Base-by-base conservation (phyloP, 2,888 invertebrate species). In the Ophioninae sp. region DNA sequence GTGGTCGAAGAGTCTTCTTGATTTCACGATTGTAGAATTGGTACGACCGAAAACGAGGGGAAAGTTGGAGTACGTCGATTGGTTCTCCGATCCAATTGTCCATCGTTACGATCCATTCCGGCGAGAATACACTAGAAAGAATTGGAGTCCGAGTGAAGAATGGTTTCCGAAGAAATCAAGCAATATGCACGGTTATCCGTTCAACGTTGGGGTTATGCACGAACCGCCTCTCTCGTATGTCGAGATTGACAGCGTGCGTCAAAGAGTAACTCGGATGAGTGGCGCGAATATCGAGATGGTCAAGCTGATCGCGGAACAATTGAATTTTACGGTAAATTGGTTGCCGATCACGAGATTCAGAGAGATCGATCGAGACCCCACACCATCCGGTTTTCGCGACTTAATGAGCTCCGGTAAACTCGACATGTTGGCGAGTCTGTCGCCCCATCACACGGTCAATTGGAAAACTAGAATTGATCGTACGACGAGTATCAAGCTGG, bases 311-410 rank as follows among this genome's bases (percentile, higher is more conserved):
- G 59, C 76, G 0, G 6, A 37, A 0, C 6, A 37, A n/a, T 51
- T 88, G 56, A 89, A 89, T 39, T 88, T 87, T 51, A 86, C 85
- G 0, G 7, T 81, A 0, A 9, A 67, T 8, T 81, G 59, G 39
- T 22, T 69, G 10, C 10, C 44, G 7, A n/a, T 69, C 13, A n/a
- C 22, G 1, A 69, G 23, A 17, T 69, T 69, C 51, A 20, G 22
- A 9, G 68, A 51, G 3, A 6, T 69, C 13, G 13, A 51, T 5
- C 51, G 51, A 8, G 13, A 69, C 51, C 68, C 68, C 10, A 69
- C 68, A 13, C 68, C 68, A 10, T 13, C n/a, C 5, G 71, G 58
- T 0, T 3, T 71, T 10, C 0, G n/a, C n/a, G 59, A 58, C 8
- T 20, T 59, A 22, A 68, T 83, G 58, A n/a, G 61, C 6, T 56